Base-by-base conservation (phyloP, 2,113 vertebrate genomes). In the Poeciliopsis prolifica region DNA sequence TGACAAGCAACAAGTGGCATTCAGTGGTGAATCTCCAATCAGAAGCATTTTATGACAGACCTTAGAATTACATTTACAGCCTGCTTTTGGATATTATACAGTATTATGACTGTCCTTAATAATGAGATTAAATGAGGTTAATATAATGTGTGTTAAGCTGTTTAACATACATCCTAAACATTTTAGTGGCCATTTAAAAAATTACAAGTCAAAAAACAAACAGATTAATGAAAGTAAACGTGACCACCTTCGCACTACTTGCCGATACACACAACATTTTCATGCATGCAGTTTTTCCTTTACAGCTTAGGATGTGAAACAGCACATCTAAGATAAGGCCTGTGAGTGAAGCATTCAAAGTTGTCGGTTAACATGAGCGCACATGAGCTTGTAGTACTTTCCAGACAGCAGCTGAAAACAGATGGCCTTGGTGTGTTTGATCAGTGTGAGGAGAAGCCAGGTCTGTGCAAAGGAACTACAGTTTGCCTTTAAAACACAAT, bases 321-420 rank as follows among this genome's bases (percentile, higher is more conserved):
- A 67, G 60, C 22, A 31, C 35, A 63, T 70, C 54, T 72, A 2
- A 35, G 48, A 77, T 71, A 63, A 72, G 67, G 22, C 22, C 22
- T 54, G 51, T 3, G 17, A 48, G 51, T 58, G 24, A 24, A 58
- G 24, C 22, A 35, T 7, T 65, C 64, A 61, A 2, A 17, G 42
- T 64, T 75, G 37, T 62, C 24, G 33, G 60, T 14, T 58, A 66
- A 48, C 11, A 9, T 12, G 17, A 8, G 48, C 1, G 6, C 65
- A 72, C 13, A 61, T 4, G 3, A 11, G 11, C 44, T 3, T 28
- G 61, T 61, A 60, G 37, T 19, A 17, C 1, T 51, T 11, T 63
- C 31, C 44, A 30, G 66, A 61, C 44, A 29, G 4, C 19, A 12
- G 14, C 22, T 75, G 44, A 62, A 48, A 77, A 67, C 5, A 28